Evolutionary conservation across 1,140 invertebrate genomes (phyloP), one percentile per base, ranked within the genome.

Genomic region (Dermatophagoides farinae): DNA sequence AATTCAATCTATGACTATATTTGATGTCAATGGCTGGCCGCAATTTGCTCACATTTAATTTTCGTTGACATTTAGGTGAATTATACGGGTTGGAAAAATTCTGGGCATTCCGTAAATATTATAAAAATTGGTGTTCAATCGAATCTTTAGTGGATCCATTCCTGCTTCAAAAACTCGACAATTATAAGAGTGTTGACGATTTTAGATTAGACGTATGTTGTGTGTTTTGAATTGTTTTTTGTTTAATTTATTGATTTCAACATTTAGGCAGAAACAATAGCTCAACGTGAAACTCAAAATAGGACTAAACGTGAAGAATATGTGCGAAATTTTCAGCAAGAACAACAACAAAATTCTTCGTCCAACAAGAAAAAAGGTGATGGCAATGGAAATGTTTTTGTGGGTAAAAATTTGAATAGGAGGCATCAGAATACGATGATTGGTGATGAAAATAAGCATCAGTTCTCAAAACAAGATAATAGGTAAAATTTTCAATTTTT

Each of bases 21-120:
- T 46, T 61, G 18, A 39, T 62, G 25, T 49, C 22, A 12, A 49
- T 40, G 38, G 57, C 52, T 64, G 47, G 43, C 40, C 54, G 55
- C 60, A 63, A 44, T 44, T 62, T n/a, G 49, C 20, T 50, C 8
- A 60, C 23, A 63, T 44, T 46, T 61, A 5, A 4, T 23, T 12
- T 50, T 52, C 18, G 23, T 50, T 62, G 8, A 12, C 61, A 66
- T 73, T n/a, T 70, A 88, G 87, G 89, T 73, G 89, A 97, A 75
- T 74, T 97, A 20, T 98, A 97, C 76, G 95, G 93, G 44, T 74
- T 98, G 50, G 95, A 98, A 74, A 98, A 98, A 72, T 98, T 97
- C 74, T 97, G 92, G 89, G 91, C 92, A 46, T 97, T 97, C 76
- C 74, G 93, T 8, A 96, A 96, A 72, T 91, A 89, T 75, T 90